Conservation (phyloP, 2,888 invertebrate species). For the Clivina fossor region DNA sequence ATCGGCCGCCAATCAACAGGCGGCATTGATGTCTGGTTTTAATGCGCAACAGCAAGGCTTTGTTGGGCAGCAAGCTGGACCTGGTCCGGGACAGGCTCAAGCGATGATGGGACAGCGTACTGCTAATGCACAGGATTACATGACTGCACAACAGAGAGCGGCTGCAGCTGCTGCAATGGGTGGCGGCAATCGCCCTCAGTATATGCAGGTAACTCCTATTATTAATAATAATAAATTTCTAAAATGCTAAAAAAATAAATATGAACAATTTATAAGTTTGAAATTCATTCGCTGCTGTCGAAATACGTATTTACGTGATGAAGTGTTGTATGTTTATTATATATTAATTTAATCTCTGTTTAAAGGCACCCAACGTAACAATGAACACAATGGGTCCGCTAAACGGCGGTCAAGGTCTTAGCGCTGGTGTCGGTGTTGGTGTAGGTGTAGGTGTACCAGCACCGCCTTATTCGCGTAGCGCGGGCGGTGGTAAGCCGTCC, state of each 20-base stretch:
- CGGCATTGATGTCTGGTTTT: constrained; percentile 43
- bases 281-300: background rate
- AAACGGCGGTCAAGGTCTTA: constrained; percentile 57
- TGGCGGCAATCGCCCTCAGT: constrained; percentile 64
- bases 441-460: constrained; percentile 67
- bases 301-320: no score
- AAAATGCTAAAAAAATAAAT: no score
- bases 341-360: no score
- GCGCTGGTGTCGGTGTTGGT: constrained; percentile 56
- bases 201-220: constrained; percentile 60
- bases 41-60: constrained; percentile 45
- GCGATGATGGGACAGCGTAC: constrained; percentile 54
- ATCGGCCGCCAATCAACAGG: constrained; percentile 46
- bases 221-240: background rate
- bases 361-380: constrained; percentile 78
- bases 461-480: constrained; percentile 72
- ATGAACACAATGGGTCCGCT: constrained; percentile 73
- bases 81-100: constrained; percentile 54
- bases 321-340: no score
- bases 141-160: constrained; percentile 38
- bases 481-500: constrained; percentile 51
- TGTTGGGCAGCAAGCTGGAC: constrained; percentile 45
- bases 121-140: constrained; percentile 54
- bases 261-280: no score
- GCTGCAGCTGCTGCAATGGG: constrained; percentile 40